Evolutionary conservation across 2,888 invertebrate species (phyloP), one percentile per base, ranked within the genome.

Genomic region (Stratiomys singularior): DNA sequence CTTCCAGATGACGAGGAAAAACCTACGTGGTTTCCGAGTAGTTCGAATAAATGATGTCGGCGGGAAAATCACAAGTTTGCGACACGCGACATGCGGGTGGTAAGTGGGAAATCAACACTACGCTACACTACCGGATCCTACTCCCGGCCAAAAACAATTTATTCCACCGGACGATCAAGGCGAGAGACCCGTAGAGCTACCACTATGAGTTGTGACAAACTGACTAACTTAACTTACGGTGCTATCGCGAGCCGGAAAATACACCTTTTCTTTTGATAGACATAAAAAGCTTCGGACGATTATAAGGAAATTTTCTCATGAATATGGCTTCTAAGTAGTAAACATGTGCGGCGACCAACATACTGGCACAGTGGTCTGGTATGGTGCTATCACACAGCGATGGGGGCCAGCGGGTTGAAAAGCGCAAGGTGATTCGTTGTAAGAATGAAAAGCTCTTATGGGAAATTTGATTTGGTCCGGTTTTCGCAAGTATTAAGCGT

Each of bases 381-480:
- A 25, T 60, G n/a, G n/a, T n/a, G 21, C 21, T 27, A 15, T 1
- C 18, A 9, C 13, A 9, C 11, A 1, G 37, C 15, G n/a, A 1
- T 2, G 52, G 47, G 69, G 44, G 28, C 21, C 18, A 18, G 66
- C n/a, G 56, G 27, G 71, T 56, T 52, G 71, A 27, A 1, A 27
- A 72, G 56, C 71, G 11, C n/a, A 52, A 72, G 71, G 71, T 72
- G 21, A 69, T n/a, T 47, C 66, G 27, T 27, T 4, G 69, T 47
- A 56, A 27, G 71, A 58, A 30, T 15, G 58, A 30, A 58, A 60
- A 74, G 74, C 74, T 74, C 44, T 37, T 37, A 30, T 46, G 69
- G 69, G 69, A 69, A 69, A 69, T 69, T 69, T 47, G 37, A 21
- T 18, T 21, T 66, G n/a, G 25, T 23, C 18, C 15, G 52, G 52